phyloP scores from a whole-genome alignment of 2,113 vertebrate species.

The Oryzias melastigma region DNA sequence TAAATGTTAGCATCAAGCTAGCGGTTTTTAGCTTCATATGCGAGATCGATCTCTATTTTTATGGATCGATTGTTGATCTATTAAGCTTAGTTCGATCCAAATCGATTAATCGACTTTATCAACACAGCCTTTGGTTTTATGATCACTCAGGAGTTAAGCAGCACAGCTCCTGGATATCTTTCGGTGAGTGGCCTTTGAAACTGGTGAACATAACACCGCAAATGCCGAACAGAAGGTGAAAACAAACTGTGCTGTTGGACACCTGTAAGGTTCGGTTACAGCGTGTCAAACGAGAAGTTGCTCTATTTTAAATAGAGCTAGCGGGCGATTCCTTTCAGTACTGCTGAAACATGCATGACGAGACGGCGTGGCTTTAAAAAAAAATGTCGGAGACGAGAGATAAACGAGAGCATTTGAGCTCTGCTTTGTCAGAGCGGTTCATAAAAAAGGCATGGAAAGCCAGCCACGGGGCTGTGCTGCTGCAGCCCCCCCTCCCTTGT shows the following conservation, averaged over 20 bases:
- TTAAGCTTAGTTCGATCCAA: too few species aligned
- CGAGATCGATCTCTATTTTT: too few species aligned
- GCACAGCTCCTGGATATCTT: not conserved
- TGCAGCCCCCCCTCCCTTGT: conserved; percentile 20
- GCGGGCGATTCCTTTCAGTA: conserved; percentile 16
- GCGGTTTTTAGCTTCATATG: too few species aligned
- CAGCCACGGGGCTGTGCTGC: not conserved
- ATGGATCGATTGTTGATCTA: too few species aligned
- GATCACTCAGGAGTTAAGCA: too few species aligned
- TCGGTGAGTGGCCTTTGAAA: not conserved
- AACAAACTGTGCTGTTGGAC: conserved; percentile 1
- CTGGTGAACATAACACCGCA: conserved; percentile 10
- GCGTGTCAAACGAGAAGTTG: conserved; percentile 19
- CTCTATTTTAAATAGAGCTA: conserved; percentile 23
- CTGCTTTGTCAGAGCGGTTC: not conserved
- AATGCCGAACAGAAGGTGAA: conserved; percentile 7
- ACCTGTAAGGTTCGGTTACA: conserved; percentile 17
- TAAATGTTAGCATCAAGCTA: too few species aligned
- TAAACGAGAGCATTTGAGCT: not conserved
- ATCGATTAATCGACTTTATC: too few species aligned
- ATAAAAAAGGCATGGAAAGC: not conserved
- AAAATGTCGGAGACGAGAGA: not conserved
- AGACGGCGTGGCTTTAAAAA: not conserved
- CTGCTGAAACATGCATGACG: conserved; percentile 16
- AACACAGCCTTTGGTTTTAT: too few species aligned